A percentile compares a stretch with the other conserved stretches of the same genome.
Evolutionary conservation across 2,888 invertebrate genomes (phyloP).

Genomic region (Synergus itoensis): DNA sequence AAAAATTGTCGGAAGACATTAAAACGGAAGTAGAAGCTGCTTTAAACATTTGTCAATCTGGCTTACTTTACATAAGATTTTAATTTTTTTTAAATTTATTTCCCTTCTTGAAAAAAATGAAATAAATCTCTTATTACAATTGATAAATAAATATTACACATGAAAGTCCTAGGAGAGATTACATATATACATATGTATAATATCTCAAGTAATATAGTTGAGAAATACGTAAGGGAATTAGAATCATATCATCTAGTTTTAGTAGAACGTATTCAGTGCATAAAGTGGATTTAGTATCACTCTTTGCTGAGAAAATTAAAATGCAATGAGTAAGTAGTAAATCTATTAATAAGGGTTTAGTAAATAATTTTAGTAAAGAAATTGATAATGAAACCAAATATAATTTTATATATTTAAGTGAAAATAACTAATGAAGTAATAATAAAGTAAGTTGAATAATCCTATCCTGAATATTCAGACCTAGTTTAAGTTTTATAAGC

Average conservation of each 20-base stretch:
- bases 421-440: neutral
- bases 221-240: too few species aligned
- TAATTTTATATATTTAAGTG: neutral
- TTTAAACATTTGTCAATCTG: slow-evolving; percentile 37
- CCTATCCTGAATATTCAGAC: neutral
- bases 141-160: neutral
- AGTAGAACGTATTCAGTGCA: neutral
- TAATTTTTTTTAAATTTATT: neutral
- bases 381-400: neutral
- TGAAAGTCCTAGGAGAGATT: neutral
- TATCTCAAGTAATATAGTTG: too few species aligned
- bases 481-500: neutral
- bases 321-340: slow-evolving; percentile 31
- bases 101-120: neutral
- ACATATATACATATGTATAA: too few species aligned
- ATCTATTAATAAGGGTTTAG: too few species aligned
- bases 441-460: neutral
- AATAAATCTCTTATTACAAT: neutral
- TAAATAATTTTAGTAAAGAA: neutral
- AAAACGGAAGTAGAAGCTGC: slow-evolving; percentile 44
- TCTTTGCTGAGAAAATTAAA: neutral
- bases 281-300: neutral
- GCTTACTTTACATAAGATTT: neutral
- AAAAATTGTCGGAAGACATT: slow-evolving; percentile 40
- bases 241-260: neutral